Base-by-base conservation (phyloP, 1,140 invertebrate genomes). In the Cotesia glomerata region DNA sequence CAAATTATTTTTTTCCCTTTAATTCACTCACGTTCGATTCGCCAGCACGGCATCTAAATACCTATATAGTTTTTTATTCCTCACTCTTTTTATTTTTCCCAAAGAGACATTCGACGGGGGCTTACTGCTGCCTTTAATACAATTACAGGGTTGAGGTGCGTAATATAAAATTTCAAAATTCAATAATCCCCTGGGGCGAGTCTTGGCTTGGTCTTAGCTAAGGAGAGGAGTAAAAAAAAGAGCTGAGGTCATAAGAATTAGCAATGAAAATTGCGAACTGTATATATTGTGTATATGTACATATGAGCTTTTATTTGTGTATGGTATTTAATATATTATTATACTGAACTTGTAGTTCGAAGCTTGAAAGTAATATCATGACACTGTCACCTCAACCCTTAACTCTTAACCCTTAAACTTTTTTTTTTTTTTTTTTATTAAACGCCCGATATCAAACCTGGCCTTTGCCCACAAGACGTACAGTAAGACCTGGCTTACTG, bases 91-190 rank as follows among this genome's bases (percentile, higher is more conserved):
- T 45, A 26, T 45, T 45, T 18, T 54, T 34, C 32, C 65, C 32
- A 34, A 45, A 11, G 54, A 58, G 71, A 67, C 34, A 59, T 58
- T 64, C 4, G 18, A 62, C 45, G 64, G 64, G 51, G 64, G 54
- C n/a, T n/a, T n/a, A n/a, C n/a, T n/a, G n/a, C 52, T 67, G 71
- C 58, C 64, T 72, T 72, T 72, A 51, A 72, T 72, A 54, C 71
- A 72, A 72, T 72, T 67, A 72, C 71, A 67, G 54, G 14, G 52
- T 16, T 61, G 18, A 45, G 64, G 65, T 72, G 66, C 52, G 68
- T 71, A 76, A 73, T 77, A 75, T 76, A 79, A 76, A 80, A 77
- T 74, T 76, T 77, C 62, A 51, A 78, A 79, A 81, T 71, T 80
- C 80, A 81, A 81, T 81, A 81, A 81, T 75, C 77, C 59, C 69